These are phyloP conservation scores for Cliona cf. orientalis DNA, from an alignment of 37 sponge, comb jelly and placozoan genomes.

Conservation along the genomic window DNA sequence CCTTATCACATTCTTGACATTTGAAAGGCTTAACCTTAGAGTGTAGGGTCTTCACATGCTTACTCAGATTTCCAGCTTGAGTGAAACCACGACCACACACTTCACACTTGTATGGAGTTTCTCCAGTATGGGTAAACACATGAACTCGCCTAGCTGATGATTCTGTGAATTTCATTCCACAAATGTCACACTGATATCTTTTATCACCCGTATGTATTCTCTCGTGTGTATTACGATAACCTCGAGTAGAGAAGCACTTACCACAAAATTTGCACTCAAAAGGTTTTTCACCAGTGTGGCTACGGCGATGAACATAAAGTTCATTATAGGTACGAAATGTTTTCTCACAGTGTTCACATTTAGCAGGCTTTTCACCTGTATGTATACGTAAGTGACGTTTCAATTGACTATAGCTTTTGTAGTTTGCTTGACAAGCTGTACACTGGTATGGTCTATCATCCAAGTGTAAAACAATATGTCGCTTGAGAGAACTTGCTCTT, in stretches of 20 bases:
- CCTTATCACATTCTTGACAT: not conserved
- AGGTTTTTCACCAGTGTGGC: not conserved
- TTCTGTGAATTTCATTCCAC: not conserved
- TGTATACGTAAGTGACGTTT: not conserved
- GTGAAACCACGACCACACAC: constrained; percentile 5
- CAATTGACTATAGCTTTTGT: not conserved
- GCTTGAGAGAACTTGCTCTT: not conserved
- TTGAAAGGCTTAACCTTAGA: not conserved
- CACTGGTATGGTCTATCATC: not conserved
- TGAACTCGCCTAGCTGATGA: not conserved
- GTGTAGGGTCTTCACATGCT: not conserved
- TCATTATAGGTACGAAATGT: not conserved
- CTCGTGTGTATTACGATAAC: not conserved
- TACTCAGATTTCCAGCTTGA: not conserved
- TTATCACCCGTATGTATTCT: not conserved
- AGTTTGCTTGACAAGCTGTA: not conserved
- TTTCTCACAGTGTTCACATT: constrained; percentile 5
- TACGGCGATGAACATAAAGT: not conserved
- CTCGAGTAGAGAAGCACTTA: not conserved
- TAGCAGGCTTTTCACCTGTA: not conserved
- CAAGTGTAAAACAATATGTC: not conserved
- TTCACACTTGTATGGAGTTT: not conserved
- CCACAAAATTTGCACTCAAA: not conserved
- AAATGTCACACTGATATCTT: not conserved
- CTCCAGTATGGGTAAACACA: not conserved